phyloP scores from a whole-genome alignment of 2,888 invertebrate genomes.

The Pecten maximus region DNA sequence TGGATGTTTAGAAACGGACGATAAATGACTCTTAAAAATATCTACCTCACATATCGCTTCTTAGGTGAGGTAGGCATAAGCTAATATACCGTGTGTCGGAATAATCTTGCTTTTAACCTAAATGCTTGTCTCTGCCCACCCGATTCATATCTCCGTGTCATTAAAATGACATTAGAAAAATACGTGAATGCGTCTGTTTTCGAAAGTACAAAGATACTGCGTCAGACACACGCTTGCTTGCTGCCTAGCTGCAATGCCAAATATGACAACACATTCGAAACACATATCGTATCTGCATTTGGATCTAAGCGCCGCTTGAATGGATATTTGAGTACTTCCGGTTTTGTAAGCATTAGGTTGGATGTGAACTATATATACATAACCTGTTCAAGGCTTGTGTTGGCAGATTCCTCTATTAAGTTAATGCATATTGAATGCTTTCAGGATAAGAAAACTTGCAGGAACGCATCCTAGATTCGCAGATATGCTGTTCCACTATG shows the following conservation, averaged over 20 bases:
- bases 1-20: not conserved
- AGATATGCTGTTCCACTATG: not conserved
- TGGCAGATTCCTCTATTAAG: conserved; percentile 24
- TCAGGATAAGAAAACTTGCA: conserved; percentile 10
- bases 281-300: conserved; percentile 19
- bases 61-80: not conserved
- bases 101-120: conserved; percentile 24
- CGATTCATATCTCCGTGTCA: not conserved
- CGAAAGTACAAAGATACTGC: not conserved
- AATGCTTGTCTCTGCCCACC: conserved; percentile 2
- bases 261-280: not conserved
- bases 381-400: conserved; percentile 2
- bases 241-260: conserved; percentile 15
- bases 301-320: conserved; percentile 10
- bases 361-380: not conserved
- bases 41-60: not conserved
- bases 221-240: not conserved
- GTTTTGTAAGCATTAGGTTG: conserved; percentile 3
- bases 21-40: not conserved
- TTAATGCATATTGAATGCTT: conserved; percentile 35
- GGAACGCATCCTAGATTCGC: not conserved
- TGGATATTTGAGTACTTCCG: conserved; percentile 35
- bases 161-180: conserved; percentile 35
- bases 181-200: not conserved
- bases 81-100: not conserved